These are phyloP conservation scores for Drosophila leontia DNA, from an alignment of 1,140 invertebrate species.

Conservation along the genomic window DNA sequence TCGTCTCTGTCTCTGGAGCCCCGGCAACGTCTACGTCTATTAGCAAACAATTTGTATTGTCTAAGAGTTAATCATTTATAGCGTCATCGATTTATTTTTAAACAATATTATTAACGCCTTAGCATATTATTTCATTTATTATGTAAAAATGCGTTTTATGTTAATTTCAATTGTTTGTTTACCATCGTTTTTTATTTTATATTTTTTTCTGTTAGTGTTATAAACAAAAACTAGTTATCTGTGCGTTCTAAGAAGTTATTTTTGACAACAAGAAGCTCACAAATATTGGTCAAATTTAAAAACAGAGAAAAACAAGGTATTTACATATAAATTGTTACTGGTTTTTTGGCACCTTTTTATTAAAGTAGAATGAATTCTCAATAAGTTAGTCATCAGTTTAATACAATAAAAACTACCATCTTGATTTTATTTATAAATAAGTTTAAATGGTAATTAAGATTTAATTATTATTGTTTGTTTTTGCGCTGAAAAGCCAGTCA, in stretches of 20 bases:
- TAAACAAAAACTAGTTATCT: constrained; percentile 23
- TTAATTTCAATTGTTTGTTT: constrained; percentile 51
- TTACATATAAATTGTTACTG: constrained; percentile 8
- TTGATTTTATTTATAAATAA: no score
- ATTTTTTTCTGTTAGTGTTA: not conserved
- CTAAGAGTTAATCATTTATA: constrained; percentile 78
- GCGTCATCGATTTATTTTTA: constrained; percentile 81
- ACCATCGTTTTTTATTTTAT: not conserved
- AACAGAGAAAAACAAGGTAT: constrained; percentile 5
- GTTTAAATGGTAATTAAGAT: no score
- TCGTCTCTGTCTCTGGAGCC: constrained; percentile 31
- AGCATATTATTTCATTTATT: constrained; percentile 71
- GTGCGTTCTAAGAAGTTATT: constrained; percentile 17
- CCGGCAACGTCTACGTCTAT: constrained; percentile 52
- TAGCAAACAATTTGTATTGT: constrained; percentile 83
- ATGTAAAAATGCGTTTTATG: constrained; percentile 60
- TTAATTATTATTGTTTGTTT: no score
- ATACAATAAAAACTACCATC: no score
- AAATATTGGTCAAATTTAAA: constrained; percentile 27
- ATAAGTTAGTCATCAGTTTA: not conserved
- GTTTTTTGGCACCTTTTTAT: not conserved
- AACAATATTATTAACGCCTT: constrained; percentile 72
- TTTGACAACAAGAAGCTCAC: not conserved
- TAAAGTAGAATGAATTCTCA: not conserved
- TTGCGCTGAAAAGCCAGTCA: no score